Evolutionary conservation across 1,140 invertebrate species (phyloP).

Genomic region (Chlorops oryzae): DNA sequence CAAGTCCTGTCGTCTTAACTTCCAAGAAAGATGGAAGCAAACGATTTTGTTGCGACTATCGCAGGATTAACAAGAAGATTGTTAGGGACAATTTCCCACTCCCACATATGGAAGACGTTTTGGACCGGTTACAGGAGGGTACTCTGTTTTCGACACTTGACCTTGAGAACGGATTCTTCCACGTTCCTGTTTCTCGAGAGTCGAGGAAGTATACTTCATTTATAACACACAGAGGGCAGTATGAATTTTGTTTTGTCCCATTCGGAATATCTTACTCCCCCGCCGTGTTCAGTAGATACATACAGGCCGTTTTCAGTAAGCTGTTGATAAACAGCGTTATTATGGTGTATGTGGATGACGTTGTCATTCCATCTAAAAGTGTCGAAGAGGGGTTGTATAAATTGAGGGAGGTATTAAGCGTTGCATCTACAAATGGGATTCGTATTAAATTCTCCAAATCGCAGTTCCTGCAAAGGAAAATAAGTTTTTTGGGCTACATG

Average conservation of each 20-base stretch:
- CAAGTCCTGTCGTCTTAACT: constrained; percentile 35
- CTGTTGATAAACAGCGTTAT: constrained; percentile 2
- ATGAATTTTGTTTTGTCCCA: constrained; percentile 12
- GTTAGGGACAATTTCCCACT: constrained; percentile 37
- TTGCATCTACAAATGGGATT: constrained; percentile 6
- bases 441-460: constrained; percentile 10
- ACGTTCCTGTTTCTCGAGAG: constrained; percentile 35
- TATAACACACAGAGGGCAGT: constrained; percentile 21
- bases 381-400: constrained; percentile 16
- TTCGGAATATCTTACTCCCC: constrained; percentile 25
- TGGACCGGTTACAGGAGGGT: constrained; percentile 1
- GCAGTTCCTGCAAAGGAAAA: constrained; percentile 2
- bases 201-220: constrained; percentile 25
- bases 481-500: constrained; percentile 4
- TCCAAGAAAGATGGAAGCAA: constrained; percentile 35
- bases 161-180: constrained; percentile 47
- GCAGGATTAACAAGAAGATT: constrained; percentile 41
- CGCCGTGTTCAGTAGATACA: constrained; percentile 42
- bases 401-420: constrained; percentile 11
- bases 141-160: constrained; percentile 50
- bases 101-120: not conserved
- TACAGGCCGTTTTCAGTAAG: constrained; percentile 24
- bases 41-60: constrained; percentile 46
- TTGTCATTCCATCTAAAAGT: constrained; percentile 9
- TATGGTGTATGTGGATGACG: constrained; percentile 10